Evolutionary conservation across 2,113 vertebrate species (phyloP), one percentile per base, ranked within the genome.

Genomic region (Anser cygnoides): DNA sequence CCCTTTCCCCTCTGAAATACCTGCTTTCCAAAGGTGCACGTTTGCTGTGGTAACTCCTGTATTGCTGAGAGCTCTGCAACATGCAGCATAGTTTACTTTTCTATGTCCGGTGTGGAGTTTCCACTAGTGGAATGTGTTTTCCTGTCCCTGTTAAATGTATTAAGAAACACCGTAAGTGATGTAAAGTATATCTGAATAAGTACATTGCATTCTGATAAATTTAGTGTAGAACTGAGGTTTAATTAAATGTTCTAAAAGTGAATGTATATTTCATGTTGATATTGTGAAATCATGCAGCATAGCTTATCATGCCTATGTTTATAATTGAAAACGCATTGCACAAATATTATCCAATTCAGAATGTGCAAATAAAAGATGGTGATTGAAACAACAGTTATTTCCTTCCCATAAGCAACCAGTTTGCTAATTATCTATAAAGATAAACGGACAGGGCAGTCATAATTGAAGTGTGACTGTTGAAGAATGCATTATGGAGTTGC

Each of bases 401-500:
- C 22, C 12, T 97, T 97, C 89, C 66, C 31, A 39, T 78, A 80
- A 92, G 70, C 77, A 87, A 66, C 63, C 87, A 31, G 43, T 82
- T 97, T 87, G 25, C 74, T 95, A 89, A 91, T 95, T 96, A 79
- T 68, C 78, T 49, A 7, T 84, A 87, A 91, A 95, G 50, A 52
- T 79, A 54, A 9, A 83, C 29, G 28, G 66, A 58, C 25, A 65
- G 22, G 58, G 50, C 28, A 76, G 55, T 43, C 21, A 14, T 50
- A 84, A 71, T 46, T 35, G 23, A 62, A 75, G 77, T 50, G 46
- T 13, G 49, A n/a, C 54, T 79, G n/a, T 67, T 86, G 77, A 88
- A 70, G 80, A 77, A 68, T 15, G 5, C 65, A 35, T 82, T 79
- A 58, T 55, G 23, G 39, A 80, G 63, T 57, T 62, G 21, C 63